phyloP scores from a whole-genome alignment of 2,888 invertebrate species.

The Hymenopus coronatus region DNA sequence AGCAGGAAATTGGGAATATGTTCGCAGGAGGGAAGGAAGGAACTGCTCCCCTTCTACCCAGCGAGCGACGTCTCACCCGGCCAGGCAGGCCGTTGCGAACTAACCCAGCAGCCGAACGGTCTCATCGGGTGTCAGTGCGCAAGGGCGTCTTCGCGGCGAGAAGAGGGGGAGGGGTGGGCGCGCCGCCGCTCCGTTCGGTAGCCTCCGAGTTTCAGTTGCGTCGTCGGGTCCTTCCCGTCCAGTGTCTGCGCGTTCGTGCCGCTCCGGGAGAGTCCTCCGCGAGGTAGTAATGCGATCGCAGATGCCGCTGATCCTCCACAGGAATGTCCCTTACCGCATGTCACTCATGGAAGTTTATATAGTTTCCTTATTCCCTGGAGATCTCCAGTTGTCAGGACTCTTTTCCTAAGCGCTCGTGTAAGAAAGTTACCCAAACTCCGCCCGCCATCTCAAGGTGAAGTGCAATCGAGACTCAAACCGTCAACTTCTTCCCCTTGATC shows the following conservation, averaged over 20 bases:
- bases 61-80: not conserved
- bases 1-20: slow-evolving; percentile 18
- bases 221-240: not conserved
- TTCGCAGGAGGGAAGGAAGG: not conserved
- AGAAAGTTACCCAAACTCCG: not conserved
- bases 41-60: not conserved
- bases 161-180: not conserved
- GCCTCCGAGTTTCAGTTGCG: not conserved
- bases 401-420: not conserved
- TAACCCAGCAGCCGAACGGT: not conserved
- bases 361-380: not conserved
- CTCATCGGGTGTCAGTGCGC: not conserved
- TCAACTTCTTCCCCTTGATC: not conserved
- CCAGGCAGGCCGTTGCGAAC: not conserved
- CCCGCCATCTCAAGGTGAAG: not conserved
- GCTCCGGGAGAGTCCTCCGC: not conserved
- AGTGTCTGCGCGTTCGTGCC: not conserved
- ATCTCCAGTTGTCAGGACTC: not conserved
- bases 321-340: not conserved
- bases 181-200: not conserved
- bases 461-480: not conserved
- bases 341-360: not conserved
- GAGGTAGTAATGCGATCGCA: not conserved
- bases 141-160: not conserved
- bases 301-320: not conserved